Evolutionary conservation across 2,797 vertebrate genomes (phyloP).

Genomic region (Xenopus petersii): DNA sequence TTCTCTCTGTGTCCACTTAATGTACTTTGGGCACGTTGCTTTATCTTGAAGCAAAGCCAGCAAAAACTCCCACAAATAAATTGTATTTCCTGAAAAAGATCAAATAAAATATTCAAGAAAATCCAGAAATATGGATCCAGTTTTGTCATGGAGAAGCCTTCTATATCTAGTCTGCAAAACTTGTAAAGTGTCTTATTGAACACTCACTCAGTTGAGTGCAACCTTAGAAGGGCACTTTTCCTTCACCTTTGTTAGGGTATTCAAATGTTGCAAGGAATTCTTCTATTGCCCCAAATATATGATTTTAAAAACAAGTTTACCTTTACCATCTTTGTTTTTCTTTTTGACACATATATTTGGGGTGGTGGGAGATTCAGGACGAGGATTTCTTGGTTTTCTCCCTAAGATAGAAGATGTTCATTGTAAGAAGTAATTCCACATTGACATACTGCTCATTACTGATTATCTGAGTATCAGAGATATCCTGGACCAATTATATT

Average conservation of each 20-base stretch:
- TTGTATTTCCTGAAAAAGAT: conserved; percentile 80
- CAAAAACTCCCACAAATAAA: conserved; percentile 96
- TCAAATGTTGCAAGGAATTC: no score
- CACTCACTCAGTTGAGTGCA: no score
- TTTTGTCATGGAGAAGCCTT: no score
- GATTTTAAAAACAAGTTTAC: conserved; percentile 57
- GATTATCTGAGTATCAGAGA: neutral
- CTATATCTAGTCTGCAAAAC: no score
- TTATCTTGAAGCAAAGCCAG: conserved; percentile 92
- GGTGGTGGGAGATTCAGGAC: conserved; percentile 83
- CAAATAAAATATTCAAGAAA: neutral
- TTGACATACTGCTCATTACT: neutral
- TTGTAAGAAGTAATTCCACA: conserved; percentile 29
- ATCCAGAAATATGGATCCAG: neutral
- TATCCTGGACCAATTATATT: no score
- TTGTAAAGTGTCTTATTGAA: no score
- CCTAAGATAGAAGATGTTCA: conserved; percentile 65
- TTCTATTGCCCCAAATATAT: no score
- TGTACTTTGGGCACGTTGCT: conserved; percentile 91
- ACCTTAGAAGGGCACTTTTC: no score
- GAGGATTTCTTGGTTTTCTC: conserved; percentile 76
- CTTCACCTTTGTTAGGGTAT: no score
- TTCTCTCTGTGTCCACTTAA: conserved; percentile 93
- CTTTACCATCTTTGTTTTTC: conserved; percentile 93
- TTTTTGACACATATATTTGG: conserved; percentile 88